A percentile compares a stretch with the other conserved stretches of the same genome.
phyloP scores from a whole-genome alignment of 1,140 invertebrate genomes.

The Conus betulinus region DNA sequence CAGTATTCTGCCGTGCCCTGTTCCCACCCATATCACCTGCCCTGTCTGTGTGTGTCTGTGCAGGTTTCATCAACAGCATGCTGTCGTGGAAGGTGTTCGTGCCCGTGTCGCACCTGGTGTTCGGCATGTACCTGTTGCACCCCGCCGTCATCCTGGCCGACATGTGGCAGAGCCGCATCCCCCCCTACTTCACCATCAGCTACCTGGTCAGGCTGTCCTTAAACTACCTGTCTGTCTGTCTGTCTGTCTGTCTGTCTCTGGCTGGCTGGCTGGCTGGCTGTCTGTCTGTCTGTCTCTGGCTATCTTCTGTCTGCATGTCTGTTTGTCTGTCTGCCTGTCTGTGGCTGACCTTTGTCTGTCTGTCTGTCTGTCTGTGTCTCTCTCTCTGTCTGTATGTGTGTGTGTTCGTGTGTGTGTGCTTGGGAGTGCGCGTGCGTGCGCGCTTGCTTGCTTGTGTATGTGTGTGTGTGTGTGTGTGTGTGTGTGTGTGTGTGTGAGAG shows the following conservation, averaged over 20 bases:
- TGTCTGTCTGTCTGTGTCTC: too few species aligned
- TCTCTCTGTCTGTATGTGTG: too few species aligned
- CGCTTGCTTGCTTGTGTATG: too few species aligned
- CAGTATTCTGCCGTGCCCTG: constrained; percentile 86
- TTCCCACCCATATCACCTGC: constrained; percentile 69
- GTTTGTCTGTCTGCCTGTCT: too few species aligned
- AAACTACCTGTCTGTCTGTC: not conserved
- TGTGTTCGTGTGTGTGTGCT: too few species aligned
- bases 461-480: too few species aligned
- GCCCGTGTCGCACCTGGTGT: constrained; percentile 91
- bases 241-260: constrained; percentile 8
- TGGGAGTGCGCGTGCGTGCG: too few species aligned
- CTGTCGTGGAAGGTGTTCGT: constrained; percentile 87
- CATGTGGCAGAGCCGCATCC: constrained; percentile 22
- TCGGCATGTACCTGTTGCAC: constrained; percentile 92
- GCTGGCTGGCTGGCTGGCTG: not conserved
- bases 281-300: not conserved
- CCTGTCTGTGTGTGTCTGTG: not conserved
- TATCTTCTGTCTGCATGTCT: too few species aligned
- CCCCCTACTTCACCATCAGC: constrained; percentile 31
- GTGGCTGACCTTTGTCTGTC: too few species aligned
- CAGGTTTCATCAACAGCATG: constrained; percentile 82
- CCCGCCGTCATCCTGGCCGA: constrained; percentile 64
- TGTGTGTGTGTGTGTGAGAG: too few species aligned
- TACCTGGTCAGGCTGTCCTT: constrained; percentile 23